These are phyloP conservation scores for Melanophora roralis DNA, from an alignment of 2,888 invertebrate genomes.

Conservation along the genomic window DNA sequence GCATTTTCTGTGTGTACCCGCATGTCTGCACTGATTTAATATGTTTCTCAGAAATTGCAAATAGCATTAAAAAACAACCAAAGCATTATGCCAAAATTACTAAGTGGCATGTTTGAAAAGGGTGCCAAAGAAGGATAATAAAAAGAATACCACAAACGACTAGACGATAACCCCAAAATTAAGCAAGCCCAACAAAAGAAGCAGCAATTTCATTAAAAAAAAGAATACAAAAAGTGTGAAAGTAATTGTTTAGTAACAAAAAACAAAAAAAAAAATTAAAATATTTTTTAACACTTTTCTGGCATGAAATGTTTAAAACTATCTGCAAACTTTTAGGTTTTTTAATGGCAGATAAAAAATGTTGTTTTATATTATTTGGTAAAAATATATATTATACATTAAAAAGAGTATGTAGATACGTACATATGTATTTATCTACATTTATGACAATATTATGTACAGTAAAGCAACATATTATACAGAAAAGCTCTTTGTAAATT, in stretches of 20 bases:
- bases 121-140: not conserved
- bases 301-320: too few relatives aligned
- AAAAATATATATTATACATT: too few relatives aligned
- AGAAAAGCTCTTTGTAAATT: too few relatives aligned
- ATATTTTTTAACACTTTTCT: too few relatives aligned
- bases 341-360: too few relatives aligned
- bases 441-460: too few relatives aligned
- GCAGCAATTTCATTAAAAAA: constrained; percentile 36
- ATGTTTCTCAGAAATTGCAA: constrained; percentile 40
- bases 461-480: too few relatives aligned
- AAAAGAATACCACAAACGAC: constrained; percentile 35
- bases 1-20: constrained; percentile 58
- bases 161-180: constrained; percentile 50
- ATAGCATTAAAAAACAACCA: not conserved
- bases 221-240: constrained; percentile 27
- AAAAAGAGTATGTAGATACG: too few relatives aligned
- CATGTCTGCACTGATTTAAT: constrained; percentile 61
- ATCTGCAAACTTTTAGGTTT: too few relatives aligned
- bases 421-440: too few relatives aligned
- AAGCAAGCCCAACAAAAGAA: not conserved
- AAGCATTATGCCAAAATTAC: constrained; percentile 39
- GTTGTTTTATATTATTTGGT: too few relatives aligned
- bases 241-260: constrained; percentile 57
- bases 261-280: constrained; percentile 27
- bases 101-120: constrained; percentile 43